These are phyloP conservation scores for Agrilus mali DNA, from an alignment of 2,888 invertebrate species.

Conservation along the genomic window DNA sequence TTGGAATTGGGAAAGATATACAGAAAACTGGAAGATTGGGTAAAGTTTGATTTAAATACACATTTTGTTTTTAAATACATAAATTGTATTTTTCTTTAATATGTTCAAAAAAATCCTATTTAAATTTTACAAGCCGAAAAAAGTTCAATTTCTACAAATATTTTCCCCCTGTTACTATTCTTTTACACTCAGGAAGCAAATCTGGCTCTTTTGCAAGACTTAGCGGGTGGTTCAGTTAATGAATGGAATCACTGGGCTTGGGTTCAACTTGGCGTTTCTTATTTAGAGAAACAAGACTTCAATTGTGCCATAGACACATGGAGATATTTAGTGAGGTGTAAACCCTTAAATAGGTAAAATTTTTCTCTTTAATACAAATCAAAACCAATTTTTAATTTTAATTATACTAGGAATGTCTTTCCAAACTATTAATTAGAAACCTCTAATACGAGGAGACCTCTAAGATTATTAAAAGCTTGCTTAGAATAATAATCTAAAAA, in stretches of 20 bases:
- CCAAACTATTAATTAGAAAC: too few relatives aligned
- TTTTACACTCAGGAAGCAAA: slow-evolving; percentile 40
- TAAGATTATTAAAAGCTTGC: too few relatives aligned
- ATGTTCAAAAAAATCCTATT: not conserved
- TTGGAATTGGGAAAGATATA: slow-evolving; percentile 66
- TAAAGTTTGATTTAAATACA: slow-evolving; percentile 19
- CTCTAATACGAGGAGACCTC: too few relatives aligned
- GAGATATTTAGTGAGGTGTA: slow-evolving; percentile 55
- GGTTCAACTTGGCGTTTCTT: slow-evolving; percentile 72
- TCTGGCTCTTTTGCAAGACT: slow-evolving; percentile 45
- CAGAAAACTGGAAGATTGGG: slow-evolving; percentile 51
- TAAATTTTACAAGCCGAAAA: not conserved
- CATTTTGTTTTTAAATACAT: not conserved
- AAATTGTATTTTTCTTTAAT: not conserved
- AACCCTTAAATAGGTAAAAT: slow-evolving; percentile 51
- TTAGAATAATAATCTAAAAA: too few relatives aligned
- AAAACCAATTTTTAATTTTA: not conserved
- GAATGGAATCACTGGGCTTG: slow-evolving; percentile 55
- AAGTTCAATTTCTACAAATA: not conserved
- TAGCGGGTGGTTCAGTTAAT: slow-evolving; percentile 32
- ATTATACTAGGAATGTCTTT: too few relatives aligned
- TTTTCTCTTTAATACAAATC: slow-evolving; percentile 3
- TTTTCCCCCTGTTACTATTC: not conserved
- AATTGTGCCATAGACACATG: slow-evolving; percentile 65
- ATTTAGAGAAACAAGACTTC: slow-evolving; percentile 59